These are phyloP conservation scores for Cyprinodon diabolis DNA, from an alignment of 2,797 vertebrate genomes.

Conservation along the genomic window DNA sequence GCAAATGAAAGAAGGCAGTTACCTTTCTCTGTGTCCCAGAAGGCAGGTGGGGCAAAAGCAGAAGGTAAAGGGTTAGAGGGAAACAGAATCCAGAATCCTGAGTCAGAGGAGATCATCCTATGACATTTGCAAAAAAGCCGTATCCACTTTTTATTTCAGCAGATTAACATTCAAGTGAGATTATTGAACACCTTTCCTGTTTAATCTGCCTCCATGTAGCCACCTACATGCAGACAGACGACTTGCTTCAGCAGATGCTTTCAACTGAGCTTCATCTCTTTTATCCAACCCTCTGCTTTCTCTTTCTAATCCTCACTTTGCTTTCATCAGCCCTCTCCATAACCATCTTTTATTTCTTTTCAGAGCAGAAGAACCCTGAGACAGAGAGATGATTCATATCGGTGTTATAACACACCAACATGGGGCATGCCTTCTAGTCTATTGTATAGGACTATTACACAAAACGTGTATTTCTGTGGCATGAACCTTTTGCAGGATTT, in stretches of 20 bases:
- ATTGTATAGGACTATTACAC: conserved; percentile 19
- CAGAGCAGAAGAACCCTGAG: conserved; percentile 9
- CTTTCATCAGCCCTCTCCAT: conserved; percentile 21
- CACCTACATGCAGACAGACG: conserved; percentile 17
- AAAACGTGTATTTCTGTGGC: conserved; percentile 8
- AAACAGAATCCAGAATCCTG: conserved; percentile 21
- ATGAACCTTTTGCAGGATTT: neutral
- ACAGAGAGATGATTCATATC: conserved; percentile 39
- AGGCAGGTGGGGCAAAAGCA: conserved; percentile 36
- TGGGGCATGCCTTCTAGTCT: conserved; percentile 2
- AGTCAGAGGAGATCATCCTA: conserved; percentile 30
- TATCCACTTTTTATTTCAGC: conserved; percentile 52
- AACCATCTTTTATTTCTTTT: conserved; percentile 22
- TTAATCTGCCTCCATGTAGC: conserved; percentile 16
- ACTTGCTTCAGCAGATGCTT: conserved; percentile 6
- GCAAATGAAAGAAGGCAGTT: conserved; percentile 44
- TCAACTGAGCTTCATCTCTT: conserved; percentile 41
- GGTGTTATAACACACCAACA: conserved; percentile 28
- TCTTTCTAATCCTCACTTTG: conserved; percentile 48
- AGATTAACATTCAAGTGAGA: conserved; percentile 23
- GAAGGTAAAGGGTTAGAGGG: conserved; percentile 1
- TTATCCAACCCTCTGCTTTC: conserved; percentile 44
- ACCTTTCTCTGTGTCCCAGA: conserved; percentile 78
- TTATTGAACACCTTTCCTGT: conserved; percentile 40
- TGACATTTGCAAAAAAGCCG: conserved; percentile 18